These are phyloP conservation scores for Alcedo atthis DNA, from an alignment of 2,797 vertebrate species.

Conservation along the genomic window DNA sequence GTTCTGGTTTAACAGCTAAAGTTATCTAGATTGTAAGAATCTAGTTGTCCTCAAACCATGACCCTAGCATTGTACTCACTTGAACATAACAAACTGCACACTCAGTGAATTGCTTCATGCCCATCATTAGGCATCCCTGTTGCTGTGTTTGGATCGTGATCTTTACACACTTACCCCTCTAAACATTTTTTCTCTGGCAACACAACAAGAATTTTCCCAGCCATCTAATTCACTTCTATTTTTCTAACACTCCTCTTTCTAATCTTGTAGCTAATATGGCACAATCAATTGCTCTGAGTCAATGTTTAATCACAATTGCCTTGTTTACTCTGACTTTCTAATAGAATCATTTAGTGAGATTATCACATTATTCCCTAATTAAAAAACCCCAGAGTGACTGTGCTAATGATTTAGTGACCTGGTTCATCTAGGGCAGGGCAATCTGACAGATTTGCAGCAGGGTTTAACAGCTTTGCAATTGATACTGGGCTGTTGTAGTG, in stretches of 20 bases:
- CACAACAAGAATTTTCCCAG: background rate
- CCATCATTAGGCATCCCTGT: background rate
- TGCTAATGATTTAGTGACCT: background rate
- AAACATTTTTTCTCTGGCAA: background rate
- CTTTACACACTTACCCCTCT: background rate
- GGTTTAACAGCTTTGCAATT: conserved; percentile 8
- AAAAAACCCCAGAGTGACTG: background rate
- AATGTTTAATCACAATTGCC: background rate
- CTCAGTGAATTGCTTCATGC: background rate
- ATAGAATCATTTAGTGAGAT: background rate
- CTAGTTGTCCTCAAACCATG: background rate
- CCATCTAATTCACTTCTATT: background rate
- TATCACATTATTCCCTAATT: background rate
- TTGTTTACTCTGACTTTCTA: conserved; percentile 1
- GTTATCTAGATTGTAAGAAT: background rate
- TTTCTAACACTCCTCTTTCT: background rate
- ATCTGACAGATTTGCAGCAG: background rate
- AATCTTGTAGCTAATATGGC: background rate
- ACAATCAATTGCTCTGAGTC: background rate
- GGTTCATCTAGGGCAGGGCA: background rate
- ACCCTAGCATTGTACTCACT: background rate
- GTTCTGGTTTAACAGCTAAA: background rate
- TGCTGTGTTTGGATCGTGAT: background rate
- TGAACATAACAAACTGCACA: background rate
- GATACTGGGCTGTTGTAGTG: background rate